Percentiles rank a stretch among this genome's conserved stretches.
phyloP scores from a whole-genome alignment of 2,797 vertebrate genomes.

The Tenualosa thibaudeaui region DNA sequence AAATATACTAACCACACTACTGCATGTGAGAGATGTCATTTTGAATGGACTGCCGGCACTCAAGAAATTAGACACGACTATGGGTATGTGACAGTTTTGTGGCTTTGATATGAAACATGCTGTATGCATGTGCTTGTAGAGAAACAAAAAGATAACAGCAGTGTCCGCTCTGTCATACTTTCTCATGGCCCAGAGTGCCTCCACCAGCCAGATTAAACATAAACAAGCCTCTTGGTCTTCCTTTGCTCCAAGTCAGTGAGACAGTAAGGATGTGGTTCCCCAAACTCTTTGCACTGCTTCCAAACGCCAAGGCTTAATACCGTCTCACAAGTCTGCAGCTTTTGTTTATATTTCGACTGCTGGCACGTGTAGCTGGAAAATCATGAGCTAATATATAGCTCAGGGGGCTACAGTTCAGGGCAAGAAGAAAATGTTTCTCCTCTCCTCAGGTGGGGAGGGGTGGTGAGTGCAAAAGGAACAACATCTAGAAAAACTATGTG shows the following conservation, averaged over 20 bases:
- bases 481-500: not conserved
- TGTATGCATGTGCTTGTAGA: not conserved
- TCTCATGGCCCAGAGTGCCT: constrained; percentile 42
- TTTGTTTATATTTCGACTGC: constrained; percentile 42
- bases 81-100: not conserved
- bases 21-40: not conserved
- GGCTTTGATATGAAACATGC: not conserved
- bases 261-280: constrained; percentile 24
- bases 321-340: constrained; percentile 25
- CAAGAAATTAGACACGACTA: not conserved
- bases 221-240: constrained; percentile 27
- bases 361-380: constrained; percentile 47
- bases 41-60: not conserved
- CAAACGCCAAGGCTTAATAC: constrained; percentile 26
- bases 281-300: constrained; percentile 14
- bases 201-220: constrained; percentile 38
- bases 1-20: not conserved
- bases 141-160: constrained; percentile 11
- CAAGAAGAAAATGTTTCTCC: not conserved
- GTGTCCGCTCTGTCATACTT: constrained; percentile 37
- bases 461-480: not conserved
- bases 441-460: not conserved
- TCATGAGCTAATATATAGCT: constrained; percentile 27
- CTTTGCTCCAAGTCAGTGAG: not conserved
- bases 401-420: constrained; percentile 1